These are phyloP conservation scores for Istiophorus platypterus DNA, from an alignment of 2,113 vertebrate genomes.

Conservation along the genomic window DNA sequence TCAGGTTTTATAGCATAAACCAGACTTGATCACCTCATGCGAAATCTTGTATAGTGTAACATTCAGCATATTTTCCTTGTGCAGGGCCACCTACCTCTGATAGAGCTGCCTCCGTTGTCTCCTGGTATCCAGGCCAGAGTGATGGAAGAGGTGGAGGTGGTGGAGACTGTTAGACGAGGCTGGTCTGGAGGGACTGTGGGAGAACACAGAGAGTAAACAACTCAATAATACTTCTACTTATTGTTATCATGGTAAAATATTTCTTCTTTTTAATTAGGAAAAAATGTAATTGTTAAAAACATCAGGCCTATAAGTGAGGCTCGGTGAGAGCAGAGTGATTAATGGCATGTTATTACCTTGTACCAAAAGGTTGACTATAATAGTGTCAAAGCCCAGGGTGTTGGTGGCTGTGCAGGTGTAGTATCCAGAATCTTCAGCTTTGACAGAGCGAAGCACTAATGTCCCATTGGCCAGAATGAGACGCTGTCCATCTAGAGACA, in stretches of 20 bases:
- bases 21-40: neutral
- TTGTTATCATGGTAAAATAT: neutral
- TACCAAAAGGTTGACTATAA: conserved; percentile 96
- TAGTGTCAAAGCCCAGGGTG: conserved; percentile 97
- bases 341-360: conserved; percentile 87
- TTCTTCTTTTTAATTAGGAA: neutral
- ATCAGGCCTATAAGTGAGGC: neutral
- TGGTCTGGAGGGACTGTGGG: conserved; percentile 94
- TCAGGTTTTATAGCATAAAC: conserved; percentile 2
- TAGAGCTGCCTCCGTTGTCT: conserved; percentile 94
- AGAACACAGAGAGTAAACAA: conserved; percentile 10
- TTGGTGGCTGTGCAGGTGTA: conserved; percentile 99
- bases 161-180: conserved; percentile 96
- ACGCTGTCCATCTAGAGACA: conserved; percentile 92
- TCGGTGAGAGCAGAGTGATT: neutral
- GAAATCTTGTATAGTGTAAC: neutral
- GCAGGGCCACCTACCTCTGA: conserved; percentile 76
- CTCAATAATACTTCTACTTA: neutral
- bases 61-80: neutral
- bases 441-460: conserved; percentile 92
- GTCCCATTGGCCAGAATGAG: conserved; percentile 95
- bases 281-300: neutral
- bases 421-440: conserved; percentile 96
- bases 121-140: conserved; percentile 98
- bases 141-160: conserved; percentile 96